Evolutionary conservation across 92 coral and sea anemone species (phyloP).

Genomic region (Zoanthus sansibaricus): DNA sequence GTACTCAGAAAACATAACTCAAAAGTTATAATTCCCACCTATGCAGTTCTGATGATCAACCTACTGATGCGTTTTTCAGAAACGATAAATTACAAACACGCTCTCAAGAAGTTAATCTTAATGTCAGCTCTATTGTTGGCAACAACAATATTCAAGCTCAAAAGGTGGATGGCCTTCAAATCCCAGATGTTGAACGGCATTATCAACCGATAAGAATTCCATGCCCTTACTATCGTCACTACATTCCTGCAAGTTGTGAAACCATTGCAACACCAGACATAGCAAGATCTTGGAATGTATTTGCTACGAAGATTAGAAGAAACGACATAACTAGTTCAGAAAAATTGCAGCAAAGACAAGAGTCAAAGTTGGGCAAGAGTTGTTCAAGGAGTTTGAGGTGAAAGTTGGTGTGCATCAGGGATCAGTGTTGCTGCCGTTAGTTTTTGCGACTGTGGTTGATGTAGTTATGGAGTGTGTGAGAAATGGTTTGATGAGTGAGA

Average conservation of each 20-base stretch:
- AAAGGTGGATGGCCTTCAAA: constrained; percentile 33
- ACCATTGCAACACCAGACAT: constrained; percentile 63
- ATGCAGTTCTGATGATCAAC: constrained; percentile 39
- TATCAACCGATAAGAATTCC: constrained; percentile 30
- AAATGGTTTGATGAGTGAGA: no score
- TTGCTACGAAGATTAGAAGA: constrained; percentile 19
- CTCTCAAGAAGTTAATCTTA: constrained; percentile 24
- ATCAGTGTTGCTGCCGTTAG: no score
- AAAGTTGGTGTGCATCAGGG: no score
- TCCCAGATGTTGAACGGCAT: constrained; percentile 41
- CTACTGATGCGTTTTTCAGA: constrained; percentile 48
- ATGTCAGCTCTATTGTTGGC: constrained; percentile 45
- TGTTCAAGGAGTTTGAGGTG: no score
- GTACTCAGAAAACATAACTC: constrained; percentile 50
- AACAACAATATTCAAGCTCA: constrained; percentile 25
- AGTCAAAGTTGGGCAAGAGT: no score
- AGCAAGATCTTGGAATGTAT: constrained; percentile 48
- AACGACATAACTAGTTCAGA: constrained; percentile 50
- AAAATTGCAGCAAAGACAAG: constrained; percentile 40
- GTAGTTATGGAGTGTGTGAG: no score
- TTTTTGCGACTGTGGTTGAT: no score
- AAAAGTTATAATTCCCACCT: constrained; percentile 43
- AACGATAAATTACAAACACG: constrained; percentile 24
- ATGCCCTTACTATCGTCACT: constrained; percentile 27
- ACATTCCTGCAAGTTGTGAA: constrained; percentile 57